A percentile compares a stretch with the other conserved stretches of the same genome.
Evolutionary conservation across 2,888 invertebrate genomes (phyloP).

Genomic region (Endomychus coccineus): DNA sequence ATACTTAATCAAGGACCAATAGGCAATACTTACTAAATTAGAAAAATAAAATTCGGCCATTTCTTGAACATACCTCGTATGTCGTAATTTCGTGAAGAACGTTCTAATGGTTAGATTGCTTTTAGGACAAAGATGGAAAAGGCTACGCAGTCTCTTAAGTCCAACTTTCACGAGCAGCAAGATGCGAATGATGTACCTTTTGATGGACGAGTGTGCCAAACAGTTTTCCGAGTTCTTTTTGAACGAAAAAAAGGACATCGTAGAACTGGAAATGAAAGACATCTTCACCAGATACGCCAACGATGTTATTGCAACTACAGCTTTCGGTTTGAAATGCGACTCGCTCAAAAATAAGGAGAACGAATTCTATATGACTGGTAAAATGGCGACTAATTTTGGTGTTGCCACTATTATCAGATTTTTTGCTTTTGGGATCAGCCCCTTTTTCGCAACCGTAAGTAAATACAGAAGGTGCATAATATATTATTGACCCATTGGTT

Average conservation of each 20-base stretch:
- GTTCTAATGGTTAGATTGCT: too few relatives aligned
- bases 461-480: too few relatives aligned
- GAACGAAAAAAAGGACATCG: slow-evolving; percentile 19
- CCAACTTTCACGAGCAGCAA: slow-evolving; percentile 32
- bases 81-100: too few relatives aligned
- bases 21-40: too few relatives aligned
- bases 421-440: too few relatives aligned
- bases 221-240: slow-evolving; percentile 21
- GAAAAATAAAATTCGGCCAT: too few relatives aligned
- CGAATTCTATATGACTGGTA: slow-evolving; percentile 49
- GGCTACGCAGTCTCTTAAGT: slow-evolving; percentile 30
- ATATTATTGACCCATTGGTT: too few relatives aligned
- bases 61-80: too few relatives aligned
- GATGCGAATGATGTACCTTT: slow-evolving; percentile 29
- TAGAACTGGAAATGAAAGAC: slow-evolving; percentile 44
- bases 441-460: too few relatives aligned
- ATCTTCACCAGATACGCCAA: slow-evolving; percentile 48
- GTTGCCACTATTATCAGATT: too few relatives aligned
- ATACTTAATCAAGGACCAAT: too few relatives aligned
- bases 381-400: too few relatives aligned
- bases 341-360: slow-evolving; percentile 48
- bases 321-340: slow-evolving; percentile 49
- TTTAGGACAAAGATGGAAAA: slow-evolving; percentile 23
- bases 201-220: slow-evolving; percentile 27
- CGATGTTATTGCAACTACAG: slow-evolving; percentile 52